Percentiles rank a stretch among this genome's conserved stretches.
phyloP scores from a whole-genome alignment of 2,113 vertebrate genomes.

The Actenoides lindsayi region DNA sequence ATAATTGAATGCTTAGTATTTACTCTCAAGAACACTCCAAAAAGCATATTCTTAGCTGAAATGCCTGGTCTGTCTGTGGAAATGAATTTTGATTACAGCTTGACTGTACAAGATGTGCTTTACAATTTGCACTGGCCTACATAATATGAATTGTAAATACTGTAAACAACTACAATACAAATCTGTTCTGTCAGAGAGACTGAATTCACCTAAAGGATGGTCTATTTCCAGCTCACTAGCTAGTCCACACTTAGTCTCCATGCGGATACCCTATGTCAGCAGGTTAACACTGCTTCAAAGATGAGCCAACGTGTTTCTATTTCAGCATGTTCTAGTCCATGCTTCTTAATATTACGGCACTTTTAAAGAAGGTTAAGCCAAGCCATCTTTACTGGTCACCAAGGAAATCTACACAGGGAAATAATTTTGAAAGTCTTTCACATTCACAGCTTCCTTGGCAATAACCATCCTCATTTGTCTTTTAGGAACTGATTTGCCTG shows the following conservation, averaged over 20 bases:
- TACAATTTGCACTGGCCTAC: background rate
- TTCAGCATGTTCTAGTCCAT: background rate
- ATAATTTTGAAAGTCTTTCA: background rate
- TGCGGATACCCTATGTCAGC: background rate
- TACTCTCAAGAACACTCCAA: background rate
- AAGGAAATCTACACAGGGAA: background rate
- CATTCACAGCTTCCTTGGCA: background rate
- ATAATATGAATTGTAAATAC: slow-evolving; percentile 22
- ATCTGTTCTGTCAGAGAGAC: background rate
- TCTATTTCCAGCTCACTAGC: background rate
- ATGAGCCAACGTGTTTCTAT: background rate
- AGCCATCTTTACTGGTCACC: background rate
- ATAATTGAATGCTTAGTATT: background rate
- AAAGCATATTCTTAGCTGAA: background rate
- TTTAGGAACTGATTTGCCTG: background rate
- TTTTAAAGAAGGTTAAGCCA: background rate
- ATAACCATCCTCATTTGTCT: background rate
- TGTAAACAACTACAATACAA: background rate
- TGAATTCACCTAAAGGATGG: background rate
- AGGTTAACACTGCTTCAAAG: background rate
- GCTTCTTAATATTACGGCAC: fast-evolving
- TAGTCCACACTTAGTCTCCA: background rate
- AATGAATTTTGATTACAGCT: slow-evolving; percentile 6
- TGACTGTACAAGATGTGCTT: slow-evolving; percentile 23
- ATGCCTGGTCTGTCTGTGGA: background rate